phyloP scores from a whole-genome alignment of 2,797 vertebrate species.

The Mormyrus hasselquistii region DNA sequence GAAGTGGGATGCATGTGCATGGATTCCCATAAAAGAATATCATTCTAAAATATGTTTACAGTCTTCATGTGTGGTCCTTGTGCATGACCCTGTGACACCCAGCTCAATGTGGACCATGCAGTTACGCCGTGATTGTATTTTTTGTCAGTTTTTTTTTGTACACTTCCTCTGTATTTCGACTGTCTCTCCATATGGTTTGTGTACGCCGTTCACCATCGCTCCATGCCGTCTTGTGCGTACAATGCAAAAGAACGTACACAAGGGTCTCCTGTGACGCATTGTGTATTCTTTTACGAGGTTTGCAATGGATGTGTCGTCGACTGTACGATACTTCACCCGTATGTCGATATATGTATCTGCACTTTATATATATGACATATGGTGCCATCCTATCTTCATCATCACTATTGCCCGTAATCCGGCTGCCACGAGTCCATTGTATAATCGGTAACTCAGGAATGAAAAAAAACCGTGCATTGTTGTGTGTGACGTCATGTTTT shows the following conservation, averaged over 20 bases:
- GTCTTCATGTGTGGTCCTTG: constrained; percentile 80
- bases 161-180: constrained; percentile 39
- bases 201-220: constrained; percentile 37
- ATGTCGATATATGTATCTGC: constrained; percentile 38
- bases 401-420: constrained; percentile 43
- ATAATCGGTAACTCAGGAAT: constrained; percentile 63
- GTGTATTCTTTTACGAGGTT: constrained; percentile 79
- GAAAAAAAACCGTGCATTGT: constrained; percentile 34
- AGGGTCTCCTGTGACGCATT: constrained; percentile 60
- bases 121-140: constrained; percentile 22
- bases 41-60: constrained; percentile 96
- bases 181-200: constrained; percentile 38
- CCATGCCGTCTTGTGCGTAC: constrained; percentile 43
- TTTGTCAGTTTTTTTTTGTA: constrained; percentile 36
- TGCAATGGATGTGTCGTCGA: constrained; percentile 71
- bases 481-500: constrained; percentile 40
- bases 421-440: constrained; percentile 68
- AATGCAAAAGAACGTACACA: constrained; percentile 70
- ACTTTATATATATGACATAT: constrained; percentile 52
- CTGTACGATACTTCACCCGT: constrained; percentile 22
- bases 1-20: constrained; percentile 24
- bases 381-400: constrained; percentile 45
- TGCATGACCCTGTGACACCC: constrained; percentile 82
- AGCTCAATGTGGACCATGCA: constrained; percentile 41
- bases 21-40: constrained; percentile 72